Conservation (phyloP, 92 coral and sea anemone genomes). For the Montipora capitata region DNA sequence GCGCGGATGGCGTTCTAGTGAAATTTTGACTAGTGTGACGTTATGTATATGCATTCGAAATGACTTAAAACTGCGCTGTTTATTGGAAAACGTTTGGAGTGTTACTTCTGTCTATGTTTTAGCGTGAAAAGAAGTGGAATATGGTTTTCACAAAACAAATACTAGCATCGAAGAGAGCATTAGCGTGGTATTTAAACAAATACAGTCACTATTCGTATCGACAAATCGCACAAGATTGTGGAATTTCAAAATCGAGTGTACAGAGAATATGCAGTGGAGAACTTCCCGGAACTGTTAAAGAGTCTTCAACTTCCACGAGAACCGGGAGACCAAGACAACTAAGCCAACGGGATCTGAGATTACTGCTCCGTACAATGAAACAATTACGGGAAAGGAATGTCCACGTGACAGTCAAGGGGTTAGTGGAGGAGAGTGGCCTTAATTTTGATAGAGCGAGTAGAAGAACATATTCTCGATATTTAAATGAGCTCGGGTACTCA, state of each 20-base stretch:
- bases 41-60: too few species aligned
- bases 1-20: too few species aligned
- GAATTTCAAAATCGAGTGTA: slow-evolving; percentile 1
- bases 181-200: slow-evolving; percentile 4
- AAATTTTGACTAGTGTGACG: too few species aligned
- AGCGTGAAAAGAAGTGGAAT: neutral
- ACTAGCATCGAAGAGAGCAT: neutral
- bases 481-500: slow-evolving; percentile 25
- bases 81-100: too few species aligned
- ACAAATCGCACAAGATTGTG: neutral
- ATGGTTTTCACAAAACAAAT: slow-evolving; percentile 5
- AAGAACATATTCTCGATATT: slow-evolving; percentile 11
- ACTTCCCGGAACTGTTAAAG: neutral
- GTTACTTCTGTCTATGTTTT: too few species aligned
- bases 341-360: neutral
- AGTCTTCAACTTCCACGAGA: neutral
- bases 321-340: slow-evolving; percentile 23
- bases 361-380: neutral
- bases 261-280: neutral
- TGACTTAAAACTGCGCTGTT: too few species aligned
- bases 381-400: neutral
- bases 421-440: slow-evolving; percentile 1
- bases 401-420: neutral
- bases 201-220: neutral
- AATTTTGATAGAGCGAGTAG: neutral